Conservation (phyloP, 1,140 invertebrate species). For the Delia radicum region DNA sequence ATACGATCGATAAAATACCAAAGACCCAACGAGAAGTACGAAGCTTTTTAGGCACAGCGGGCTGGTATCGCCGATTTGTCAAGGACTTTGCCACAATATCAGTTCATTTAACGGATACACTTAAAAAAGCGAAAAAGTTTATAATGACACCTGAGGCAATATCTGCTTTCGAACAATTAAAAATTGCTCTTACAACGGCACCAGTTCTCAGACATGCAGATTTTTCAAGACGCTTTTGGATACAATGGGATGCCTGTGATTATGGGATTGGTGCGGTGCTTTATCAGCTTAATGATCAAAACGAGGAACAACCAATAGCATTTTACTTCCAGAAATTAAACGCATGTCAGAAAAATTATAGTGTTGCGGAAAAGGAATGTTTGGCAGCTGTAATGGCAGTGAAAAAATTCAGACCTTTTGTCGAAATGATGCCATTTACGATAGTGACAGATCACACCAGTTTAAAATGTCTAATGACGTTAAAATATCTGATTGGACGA, state of each 20-base stretch:
- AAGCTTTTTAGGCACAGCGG: not conserved
- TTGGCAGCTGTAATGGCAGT: not conserved
- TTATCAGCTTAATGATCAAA: no score
- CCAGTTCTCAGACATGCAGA: no score
- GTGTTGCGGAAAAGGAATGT: not conserved
- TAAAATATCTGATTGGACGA: not conserved
- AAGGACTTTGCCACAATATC: no score
- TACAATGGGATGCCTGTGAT: not conserved
- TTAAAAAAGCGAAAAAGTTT: no score
- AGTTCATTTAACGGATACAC: no score
- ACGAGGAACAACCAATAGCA: no score
- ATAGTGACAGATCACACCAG: not conserved
- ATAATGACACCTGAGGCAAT: no score
- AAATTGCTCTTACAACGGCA: not conserved
- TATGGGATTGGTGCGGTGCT: not conserved
- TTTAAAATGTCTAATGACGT: no score
- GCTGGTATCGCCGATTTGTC: no score
- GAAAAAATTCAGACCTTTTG: not conserved
- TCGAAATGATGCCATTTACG: not conserved
- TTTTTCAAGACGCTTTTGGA: not conserved
- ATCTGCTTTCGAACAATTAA: no score
- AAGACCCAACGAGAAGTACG: no score
- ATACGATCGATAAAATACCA: no score
- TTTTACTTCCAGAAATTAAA: not conserved
- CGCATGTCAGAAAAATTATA: not conserved